These are phyloP conservation scores for Corydoras maculifer DNA, from an alignment of 2,113 vertebrate genomes.

Conservation along the genomic window DNA sequence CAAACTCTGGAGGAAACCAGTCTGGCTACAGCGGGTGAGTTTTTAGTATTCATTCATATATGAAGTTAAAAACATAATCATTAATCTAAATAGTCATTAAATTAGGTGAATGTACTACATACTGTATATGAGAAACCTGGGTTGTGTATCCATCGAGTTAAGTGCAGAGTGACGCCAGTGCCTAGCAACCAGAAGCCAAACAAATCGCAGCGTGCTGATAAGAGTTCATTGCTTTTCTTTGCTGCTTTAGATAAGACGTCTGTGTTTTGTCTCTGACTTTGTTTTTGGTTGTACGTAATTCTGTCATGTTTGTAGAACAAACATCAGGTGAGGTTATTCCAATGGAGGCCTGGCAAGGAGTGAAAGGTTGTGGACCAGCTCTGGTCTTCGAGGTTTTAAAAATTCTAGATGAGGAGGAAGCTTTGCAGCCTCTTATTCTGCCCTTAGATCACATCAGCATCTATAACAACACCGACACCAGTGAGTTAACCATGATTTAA, in stretches of 20 bases:
- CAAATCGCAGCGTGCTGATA: not conserved
- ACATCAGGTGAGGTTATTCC: slow-evolving; percentile 76
- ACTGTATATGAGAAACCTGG: not conserved
- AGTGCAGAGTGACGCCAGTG: not conserved
- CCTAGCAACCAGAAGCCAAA: slow-evolving; percentile 33
- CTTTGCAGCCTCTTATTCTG: slow-evolving; percentile 74
- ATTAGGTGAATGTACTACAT: not conserved
- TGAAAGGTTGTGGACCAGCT: slow-evolving; percentile 77
- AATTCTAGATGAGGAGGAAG: slow-evolving; percentile 78
- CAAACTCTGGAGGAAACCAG: slow-evolving; percentile 74
- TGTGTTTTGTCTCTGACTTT: slow-evolving; percentile 1
- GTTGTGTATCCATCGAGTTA: slow-evolving; percentile 29
- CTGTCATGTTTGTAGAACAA: slow-evolving; percentile 55
- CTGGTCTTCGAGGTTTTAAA: slow-evolving; percentile 75
- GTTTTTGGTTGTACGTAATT: not conserved
- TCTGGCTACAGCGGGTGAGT: slow-evolving; percentile 64
- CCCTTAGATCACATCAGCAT: slow-evolving; percentile 60
- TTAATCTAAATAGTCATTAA: no score
- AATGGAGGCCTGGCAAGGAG: slow-evolving; percentile 64
- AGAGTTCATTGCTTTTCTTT: slow-evolving; percentile 1
- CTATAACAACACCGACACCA: slow-evolving; percentile 24
- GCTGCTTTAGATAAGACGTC: not conserved
- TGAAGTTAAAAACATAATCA: no score
- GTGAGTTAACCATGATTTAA: slow-evolving; percentile 29
- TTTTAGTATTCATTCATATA: slow-evolving; percentile 4